phyloP scores from a whole-genome alignment of 2,888 invertebrate species.

The Platynereis dumerilii region DNA sequence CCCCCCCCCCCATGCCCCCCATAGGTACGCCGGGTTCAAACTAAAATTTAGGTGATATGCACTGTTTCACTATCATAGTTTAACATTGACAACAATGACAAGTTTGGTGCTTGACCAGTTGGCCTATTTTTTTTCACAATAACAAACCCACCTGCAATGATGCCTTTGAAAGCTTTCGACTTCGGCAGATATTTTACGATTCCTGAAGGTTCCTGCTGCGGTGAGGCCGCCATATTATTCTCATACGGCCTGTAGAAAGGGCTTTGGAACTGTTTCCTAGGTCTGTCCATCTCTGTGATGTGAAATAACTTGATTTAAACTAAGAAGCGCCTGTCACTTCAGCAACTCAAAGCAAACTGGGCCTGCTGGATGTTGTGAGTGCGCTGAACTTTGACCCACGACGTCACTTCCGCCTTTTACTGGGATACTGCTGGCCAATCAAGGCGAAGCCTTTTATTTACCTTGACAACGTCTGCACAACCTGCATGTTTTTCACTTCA shows the following conservation, averaged over 20 bases:
- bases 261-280: constrained; percentile 32
- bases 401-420: constrained; percentile 8
- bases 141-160: constrained; percentile 31
- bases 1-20: no score
- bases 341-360: neutral
- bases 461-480: neutral
- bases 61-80: no score
- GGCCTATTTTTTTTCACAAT: no score
- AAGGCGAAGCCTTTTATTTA: neutral
- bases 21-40: no score
- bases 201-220: constrained; percentile 17
- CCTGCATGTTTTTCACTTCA: neutral
- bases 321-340: neutral
- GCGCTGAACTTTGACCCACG: neutral
- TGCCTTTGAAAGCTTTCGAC: constrained; percentile 26
- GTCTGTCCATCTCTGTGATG: constrained; percentile 39
- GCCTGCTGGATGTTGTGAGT: neutral
- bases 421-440: neutral
- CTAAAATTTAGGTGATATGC: no score
- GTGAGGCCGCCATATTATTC: constrained; percentile 37
- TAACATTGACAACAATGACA: no score
- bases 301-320: neutral
- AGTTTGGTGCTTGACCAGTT: no score
- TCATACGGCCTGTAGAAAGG: constrained; percentile 42
- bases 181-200: constrained; percentile 4